These are phyloP conservation scores for Laticauda laticaudata DNA, from an alignment of 2,113 vertebrate species.

Conservation along the genomic window DNA sequence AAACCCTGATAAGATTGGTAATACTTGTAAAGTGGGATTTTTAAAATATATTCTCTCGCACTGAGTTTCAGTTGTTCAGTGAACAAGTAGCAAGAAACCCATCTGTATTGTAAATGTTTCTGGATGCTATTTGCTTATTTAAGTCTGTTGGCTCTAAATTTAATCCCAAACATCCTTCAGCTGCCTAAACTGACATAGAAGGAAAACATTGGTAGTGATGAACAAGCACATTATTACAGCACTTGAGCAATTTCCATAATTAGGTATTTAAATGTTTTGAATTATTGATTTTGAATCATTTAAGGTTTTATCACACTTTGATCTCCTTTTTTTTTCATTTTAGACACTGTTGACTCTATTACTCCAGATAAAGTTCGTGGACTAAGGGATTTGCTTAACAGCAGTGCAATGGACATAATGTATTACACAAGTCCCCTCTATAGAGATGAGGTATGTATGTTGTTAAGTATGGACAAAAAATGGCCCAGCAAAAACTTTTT, in stretches of 20 bases:
- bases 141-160: not conserved
- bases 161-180: not conserved
- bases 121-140: not conserved
- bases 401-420: conserved; percentile 99
- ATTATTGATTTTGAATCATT: not conserved
- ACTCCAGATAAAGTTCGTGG: conserved; percentile 98
- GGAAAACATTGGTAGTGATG: not conserved
- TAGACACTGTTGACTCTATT: conserved; percentile 97
- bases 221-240: not conserved
- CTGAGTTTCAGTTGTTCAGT: not conserved
- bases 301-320: not conserved
- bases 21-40: not conserved
- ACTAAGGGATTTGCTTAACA: conserved; percentile 94
- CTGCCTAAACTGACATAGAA: not conserved
- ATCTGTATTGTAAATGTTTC: not conserved
- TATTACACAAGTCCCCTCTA: conserved; percentile 98
- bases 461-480: fast-evolving
- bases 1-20: not conserved
- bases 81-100: not conserved
- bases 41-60: not conserved
- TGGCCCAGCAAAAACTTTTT: not conserved
- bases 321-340: not conserved
- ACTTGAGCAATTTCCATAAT: not conserved
- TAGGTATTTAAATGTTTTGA: not conserved
- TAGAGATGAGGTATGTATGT: conserved; percentile 85